These are phyloP conservation scores for Trimorus sp. DNA, from an alignment of 2,888 invertebrate species.

Conservation along the genomic window DNA sequence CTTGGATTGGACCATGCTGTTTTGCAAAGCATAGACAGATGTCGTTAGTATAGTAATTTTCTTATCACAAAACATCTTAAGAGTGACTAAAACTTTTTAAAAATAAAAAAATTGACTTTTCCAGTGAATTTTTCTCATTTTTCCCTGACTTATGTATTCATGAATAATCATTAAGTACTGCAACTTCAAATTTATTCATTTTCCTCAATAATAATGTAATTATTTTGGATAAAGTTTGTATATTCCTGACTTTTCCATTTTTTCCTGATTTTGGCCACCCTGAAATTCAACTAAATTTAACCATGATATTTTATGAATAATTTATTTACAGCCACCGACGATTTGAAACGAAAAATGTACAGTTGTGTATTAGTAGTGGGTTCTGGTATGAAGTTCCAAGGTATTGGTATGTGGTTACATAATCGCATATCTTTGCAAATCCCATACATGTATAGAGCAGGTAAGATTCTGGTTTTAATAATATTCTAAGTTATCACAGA, in stretches of 20 bases:
- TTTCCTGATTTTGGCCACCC: no score
- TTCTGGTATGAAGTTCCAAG: conserved; percentile 94
- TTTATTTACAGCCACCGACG: conserved; percentile 86
- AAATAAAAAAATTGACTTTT: no score
- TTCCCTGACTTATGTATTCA: no score
- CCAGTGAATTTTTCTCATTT: no score
- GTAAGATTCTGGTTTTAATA: conserved; percentile 72
- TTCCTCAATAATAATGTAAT: no score
- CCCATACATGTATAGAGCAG: conserved; percentile 89
- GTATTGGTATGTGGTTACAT: conserved; percentile 93
- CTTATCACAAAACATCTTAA: not conserved
- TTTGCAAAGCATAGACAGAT: conserved; percentile 94
- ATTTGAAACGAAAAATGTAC: conserved; percentile 96
- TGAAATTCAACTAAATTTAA: no score
- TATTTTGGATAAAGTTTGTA: no score
- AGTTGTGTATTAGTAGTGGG: conserved; percentile 95
- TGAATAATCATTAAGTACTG: no score
- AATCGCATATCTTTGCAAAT: conserved; percentile 92
- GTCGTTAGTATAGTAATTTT: conserved; percentile 84
- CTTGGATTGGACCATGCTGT: conserved; percentile 95
- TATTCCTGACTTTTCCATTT: no score
- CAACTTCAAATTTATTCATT: no score
- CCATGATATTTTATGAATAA: no score
- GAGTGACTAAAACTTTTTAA: no score
- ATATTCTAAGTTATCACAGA: not conserved